A percentile compares a stretch with the other conserved stretches of the same genome.
These are phyloP conservation scores for Acronicta alni DNA, from an alignment of 2,888 invertebrate species.

Conservation along the genomic window DNA sequence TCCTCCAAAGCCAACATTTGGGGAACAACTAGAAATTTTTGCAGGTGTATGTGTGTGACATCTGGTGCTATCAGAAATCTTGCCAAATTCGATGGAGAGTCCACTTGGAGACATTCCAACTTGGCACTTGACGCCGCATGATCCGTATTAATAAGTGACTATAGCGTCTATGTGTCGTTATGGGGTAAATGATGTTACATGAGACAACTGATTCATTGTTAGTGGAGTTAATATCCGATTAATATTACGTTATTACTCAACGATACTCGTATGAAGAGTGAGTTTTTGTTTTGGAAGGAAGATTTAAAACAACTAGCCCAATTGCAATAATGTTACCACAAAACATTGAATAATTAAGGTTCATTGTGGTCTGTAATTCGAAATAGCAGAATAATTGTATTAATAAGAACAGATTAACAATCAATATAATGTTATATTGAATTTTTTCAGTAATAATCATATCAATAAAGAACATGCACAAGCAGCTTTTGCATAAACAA, in stretches of 20 bases:
- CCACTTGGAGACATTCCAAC: slow-evolving; percentile 82
- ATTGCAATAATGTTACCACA: too few relatives aligned
- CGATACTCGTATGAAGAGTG: too few relatives aligned
- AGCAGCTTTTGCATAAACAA: slow-evolving; percentile 5
- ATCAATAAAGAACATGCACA: not conserved
- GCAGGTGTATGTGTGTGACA: slow-evolving; percentile 75
- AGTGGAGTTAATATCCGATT: slow-evolving; percentile 2
- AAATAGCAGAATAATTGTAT: too few relatives aligned
- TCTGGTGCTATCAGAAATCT: slow-evolving; percentile 78
- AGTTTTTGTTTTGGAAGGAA: not conserved
- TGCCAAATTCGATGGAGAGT: slow-evolving; percentile 83
- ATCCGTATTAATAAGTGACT: slow-evolving; percentile 78
- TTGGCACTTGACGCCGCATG: slow-evolving; percentile 79
- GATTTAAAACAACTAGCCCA: too few relatives aligned
- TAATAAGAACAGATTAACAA: too few relatives aligned
- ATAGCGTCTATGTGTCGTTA: slow-evolving; percentile 51
- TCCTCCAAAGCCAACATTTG: slow-evolving; percentile 26
- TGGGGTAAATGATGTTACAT: slow-evolving; percentile 34
- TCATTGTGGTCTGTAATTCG: too few relatives aligned
- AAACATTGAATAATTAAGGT: too few relatives aligned
- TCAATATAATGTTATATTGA: too few relatives aligned
- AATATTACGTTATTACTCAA: not conserved
- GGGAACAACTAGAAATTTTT: slow-evolving; percentile 48
- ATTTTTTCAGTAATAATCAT: too few relatives aligned
- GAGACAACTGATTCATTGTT: slow-evolving; percentile 29